Evolutionary conservation across 2,888 invertebrate species (phyloP), one percentile per base, ranked within the genome.

Genomic region (Pandemis cinnamomeana): DNA sequence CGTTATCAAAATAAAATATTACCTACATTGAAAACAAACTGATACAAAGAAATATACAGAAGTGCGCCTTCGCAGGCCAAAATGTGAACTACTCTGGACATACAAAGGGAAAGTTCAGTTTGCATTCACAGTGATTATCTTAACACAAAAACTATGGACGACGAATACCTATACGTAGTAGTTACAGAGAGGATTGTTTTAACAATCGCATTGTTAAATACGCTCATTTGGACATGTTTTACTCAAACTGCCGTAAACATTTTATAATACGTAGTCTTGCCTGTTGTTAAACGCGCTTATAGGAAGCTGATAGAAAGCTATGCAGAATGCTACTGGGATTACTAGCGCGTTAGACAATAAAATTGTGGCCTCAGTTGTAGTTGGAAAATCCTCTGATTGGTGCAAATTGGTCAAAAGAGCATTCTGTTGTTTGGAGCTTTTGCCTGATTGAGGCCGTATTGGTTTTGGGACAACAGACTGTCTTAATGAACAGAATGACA

Each of bases 61-160:
- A 42, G 68, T 68, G 61, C 53, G 41, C 60, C 20, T 71, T 64
- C 58, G 55, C 46, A 20, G 46, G 41, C 60, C 27, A 71, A 71
- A 71, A 36, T 36, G 27, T 36, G 48, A 51, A 71, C n/a, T 27
- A 71, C 20, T 11, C 53, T 61, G 60, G 48, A 41, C 51, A 60
- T 44, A 48, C 51, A 61, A 67, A 67, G 51, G 67, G 46, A 61
- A 71, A 67, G 44, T 67, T 62, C 2, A 67, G 61, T 42, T 58
- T 42, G 13, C 20, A 60, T 46, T 71, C 46, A 36, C 8, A 41
- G 63, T 53, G 42, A 62, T 63, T 13, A 15, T 27, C 48, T 2
- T 11, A 44, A n/a, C 53, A 53, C 41, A 53, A 55, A 71, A 71
- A 63, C 63, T 46, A 27, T 27, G 36, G 36, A n/a, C 36, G 53